These are phyloP conservation scores for Peribatodes rhomboidaria DNA, from an alignment of 2,888 invertebrate genomes.

Conservation along the genomic window DNA sequence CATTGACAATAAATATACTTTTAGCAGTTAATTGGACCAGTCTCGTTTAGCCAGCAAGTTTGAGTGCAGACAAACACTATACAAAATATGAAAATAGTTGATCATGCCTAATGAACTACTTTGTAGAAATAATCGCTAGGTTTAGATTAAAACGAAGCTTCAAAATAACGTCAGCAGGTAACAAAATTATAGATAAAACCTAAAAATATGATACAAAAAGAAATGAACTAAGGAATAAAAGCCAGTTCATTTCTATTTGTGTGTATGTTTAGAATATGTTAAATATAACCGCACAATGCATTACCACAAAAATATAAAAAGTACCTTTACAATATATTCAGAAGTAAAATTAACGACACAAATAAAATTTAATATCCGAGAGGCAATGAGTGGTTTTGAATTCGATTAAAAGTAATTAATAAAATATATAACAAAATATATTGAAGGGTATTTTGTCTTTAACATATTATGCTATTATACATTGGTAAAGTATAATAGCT, in stretches of 20 bases:
- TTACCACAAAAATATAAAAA: constrained; percentile 21
- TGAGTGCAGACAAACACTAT: constrained; percentile 21
- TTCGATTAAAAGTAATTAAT: background rate
- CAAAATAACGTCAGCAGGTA: constrained; percentile 16
- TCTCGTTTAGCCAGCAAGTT: background rate
- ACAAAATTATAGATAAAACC: constrained; percentile 17
- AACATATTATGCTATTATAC: no score
- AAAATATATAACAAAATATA: no score
- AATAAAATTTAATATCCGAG: constrained; percentile 34
- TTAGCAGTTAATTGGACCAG: constrained; percentile 1
- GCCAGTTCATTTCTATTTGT: constrained; percentile 16
- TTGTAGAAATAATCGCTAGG: constrained; percentile 3
- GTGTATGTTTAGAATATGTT: constrained; percentile 16
- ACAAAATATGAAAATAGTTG: constrained; percentile 12
- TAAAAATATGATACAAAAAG: constrained; percentile 7
- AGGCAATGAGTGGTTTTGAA: constrained; percentile 26
- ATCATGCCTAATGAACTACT: constrained; percentile 27
- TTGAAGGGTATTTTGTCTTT: no score
- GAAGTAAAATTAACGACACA: constrained; percentile 21
- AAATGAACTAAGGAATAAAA: constrained; percentile 1
- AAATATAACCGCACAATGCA: constrained; percentile 19
- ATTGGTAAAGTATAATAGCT: no score
- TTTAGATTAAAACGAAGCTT: constrained; percentile 29
- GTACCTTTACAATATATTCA: constrained; percentile 17
- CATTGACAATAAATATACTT: background rate